Evolutionary conservation across 2,888 invertebrate genomes (phyloP).

Genomic region (Acleris sparsana): DNA sequence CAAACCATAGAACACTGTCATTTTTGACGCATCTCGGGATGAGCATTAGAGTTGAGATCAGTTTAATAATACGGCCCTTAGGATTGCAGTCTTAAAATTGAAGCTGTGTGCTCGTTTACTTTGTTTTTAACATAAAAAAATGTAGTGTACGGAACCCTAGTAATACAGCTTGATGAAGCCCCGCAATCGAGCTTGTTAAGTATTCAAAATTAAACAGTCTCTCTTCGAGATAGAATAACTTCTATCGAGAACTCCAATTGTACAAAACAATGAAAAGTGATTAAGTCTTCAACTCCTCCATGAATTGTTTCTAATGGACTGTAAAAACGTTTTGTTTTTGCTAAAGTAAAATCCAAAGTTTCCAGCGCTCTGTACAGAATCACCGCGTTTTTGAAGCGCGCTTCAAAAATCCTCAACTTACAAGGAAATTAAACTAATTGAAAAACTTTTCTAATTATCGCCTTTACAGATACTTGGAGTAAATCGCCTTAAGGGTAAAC

Average conservation of each 20-base stretch:
- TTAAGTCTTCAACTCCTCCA: conserved; percentile 21
- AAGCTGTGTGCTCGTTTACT: too few species aligned
- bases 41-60: too few species aligned
- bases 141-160: too few species aligned
- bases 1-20: too few species aligned
- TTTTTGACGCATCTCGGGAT: too few species aligned
- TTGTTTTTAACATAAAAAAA: too few species aligned
- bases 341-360: conserved; percentile 29
- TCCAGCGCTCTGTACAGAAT: conserved; percentile 11
- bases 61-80: too few species aligned
- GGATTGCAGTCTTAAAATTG: too few species aligned
- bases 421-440: conserved; percentile 81
- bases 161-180: too few species aligned
- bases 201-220: neutral
- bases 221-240: neutral
- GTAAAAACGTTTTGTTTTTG: conserved; percentile 31
- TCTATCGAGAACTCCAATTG: conserved; percentile 8
- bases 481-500: conserved; percentile 82
- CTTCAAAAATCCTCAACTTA: conserved; percentile 76
- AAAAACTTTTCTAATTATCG: conserved; percentile 83
- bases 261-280: conserved; percentile 5
- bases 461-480: conserved; percentile 80
- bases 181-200: neutral
- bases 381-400: conserved; percentile 40
- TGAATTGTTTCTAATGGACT: conserved; percentile 29